Base-by-base conservation (phyloP, 2,113 vertebrate species). In the Stigmatopora argus region DNA sequence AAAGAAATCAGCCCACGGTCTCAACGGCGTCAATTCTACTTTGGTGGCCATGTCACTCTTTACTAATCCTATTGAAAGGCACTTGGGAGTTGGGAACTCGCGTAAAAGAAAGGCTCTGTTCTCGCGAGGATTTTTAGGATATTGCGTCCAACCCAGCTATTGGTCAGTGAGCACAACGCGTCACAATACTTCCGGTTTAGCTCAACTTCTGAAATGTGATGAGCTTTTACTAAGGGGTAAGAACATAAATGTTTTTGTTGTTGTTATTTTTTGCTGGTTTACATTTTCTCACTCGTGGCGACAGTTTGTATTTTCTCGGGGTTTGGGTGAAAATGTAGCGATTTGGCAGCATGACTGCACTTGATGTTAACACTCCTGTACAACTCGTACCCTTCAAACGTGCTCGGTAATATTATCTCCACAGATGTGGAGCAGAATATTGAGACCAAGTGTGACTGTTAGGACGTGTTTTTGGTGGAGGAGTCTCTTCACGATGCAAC, bases 1-100 rank as follows among this genome's bases (percentile, higher is more conserved):
- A 31, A 93, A 92, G 78, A 97, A 98, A 53, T 98, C 96, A 21
- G 92, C 92, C 95, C 94, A 95, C 49, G 90, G 70, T 70, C 95
- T 83, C 10, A 96, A 80, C 45, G 94, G 93, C 0, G 93, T 84
- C 73, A 98, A 84, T 70, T 96, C 93, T 71, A 96, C 91, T 74
- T 75, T 79, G 8, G 83, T 79, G 8, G 84, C 75, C 90, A 91
- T 91, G 48, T 18, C 1, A 4, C 31, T 51, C 13, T 17, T 53
- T 13, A 26, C 62, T 18, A 7, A 49, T 52, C 31, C 66, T 66
- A 74, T 66, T 75, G 47, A 0, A 2, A 18, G 3, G 31, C 17
- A n/a, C 18, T 31, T 41, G n/a, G 15, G 21, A 62, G 47, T 7
- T 35, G 47, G 14, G 14, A 17, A 19, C 57, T 15, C 46, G 19